Evolutionary conservation across 2,888 invertebrate genomes (phyloP), one percentile per base, ranked within the genome.

Genomic region (Lymantria monacha): DNA sequence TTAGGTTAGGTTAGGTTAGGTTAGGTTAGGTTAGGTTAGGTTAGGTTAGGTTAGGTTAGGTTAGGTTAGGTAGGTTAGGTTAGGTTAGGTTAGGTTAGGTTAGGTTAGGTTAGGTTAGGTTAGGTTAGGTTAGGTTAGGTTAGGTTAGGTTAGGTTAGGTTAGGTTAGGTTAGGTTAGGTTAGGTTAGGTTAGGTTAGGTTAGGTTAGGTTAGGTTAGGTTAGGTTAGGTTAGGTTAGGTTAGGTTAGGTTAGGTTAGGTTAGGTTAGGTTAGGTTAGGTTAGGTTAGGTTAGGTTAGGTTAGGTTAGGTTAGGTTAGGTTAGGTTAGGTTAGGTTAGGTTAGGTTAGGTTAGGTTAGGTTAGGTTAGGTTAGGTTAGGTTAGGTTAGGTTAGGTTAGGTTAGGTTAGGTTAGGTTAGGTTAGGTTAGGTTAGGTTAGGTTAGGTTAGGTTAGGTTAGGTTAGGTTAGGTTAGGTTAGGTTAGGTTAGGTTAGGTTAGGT

Each of bases 391-490:
- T 45, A 48, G 48, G 48, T 48, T 48, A 48, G 48, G 62, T 65
- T 22, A 22, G 22, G 22, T 22, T 22, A 22, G 22, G 22, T 22
- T 22, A 22, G 22, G 22, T 44, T 44, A 49, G 44, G 49, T 44
- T 49, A 51, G 31, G 40, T 44, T 47, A 42, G n/a, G 42, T 42
- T 47, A 42, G 47, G 42, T 47, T 47, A 42, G 41, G 47, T 46
- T 46, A 41, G 47, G 47, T 54, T 22, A 22, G 22, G 22, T 22
- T 22, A 22, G 22, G 22, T 22, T 47, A 48, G 46, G 45, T 40
- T 44, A 51, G 42, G 54, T 15, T 59, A 63, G 65, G 74, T 66
- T 73, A 92, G 94, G 43, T 48, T 46, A 50, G 53, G 50, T 48
- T 48, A 51, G 45, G 45, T 45, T 45, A 59, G 53, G 53, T 54